Conservation (phyloP, 2,888 invertebrate species). For the Melinaea marsaeus region DNA sequence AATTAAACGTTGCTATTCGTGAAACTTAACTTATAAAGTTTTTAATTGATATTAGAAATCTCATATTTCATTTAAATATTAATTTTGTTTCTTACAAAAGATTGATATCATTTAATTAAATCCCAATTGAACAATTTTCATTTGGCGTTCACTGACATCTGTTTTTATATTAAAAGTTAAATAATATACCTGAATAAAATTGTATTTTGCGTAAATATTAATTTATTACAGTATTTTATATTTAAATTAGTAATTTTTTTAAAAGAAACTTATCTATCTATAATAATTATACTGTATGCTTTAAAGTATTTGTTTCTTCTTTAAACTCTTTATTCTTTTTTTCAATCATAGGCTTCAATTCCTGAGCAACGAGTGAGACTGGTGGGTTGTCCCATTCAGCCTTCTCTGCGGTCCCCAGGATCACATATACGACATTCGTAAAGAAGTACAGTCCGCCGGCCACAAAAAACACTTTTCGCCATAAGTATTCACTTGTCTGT, state of each 20-base stretch:
- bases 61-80: too few species aligned
- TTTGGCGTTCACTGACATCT: too few species aligned
- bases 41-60: not conserved
- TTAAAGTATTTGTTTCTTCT: not conserved
- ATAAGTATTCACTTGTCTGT: constrained; percentile 80
- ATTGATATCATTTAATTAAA: not conserved
- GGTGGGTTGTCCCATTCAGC: constrained; percentile 84
- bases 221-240: too few species aligned
- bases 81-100: not conserved
- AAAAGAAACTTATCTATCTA: too few species aligned
- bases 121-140: not conserved
- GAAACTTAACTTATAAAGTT: constrained; percentile 4
- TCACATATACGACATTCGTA: constrained; percentile 81
- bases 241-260: too few species aligned
- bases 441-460: constrained; percentile 82
- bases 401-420: constrained; percentile 81
- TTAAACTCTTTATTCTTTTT: constrained; percentile 14
- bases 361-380: constrained; percentile 23
- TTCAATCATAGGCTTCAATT: constrained; percentile 29
- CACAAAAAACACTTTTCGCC: constrained; percentile 86
- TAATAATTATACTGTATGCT: too few species aligned
- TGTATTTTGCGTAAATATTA: too few species aligned
- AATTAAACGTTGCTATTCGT: constrained; percentile 14
- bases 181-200: too few species aligned
- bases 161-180: too few species aligned